phyloP scores from a whole-genome alignment of 1,140 invertebrate species.

The Metaphire vulgaris region DNA sequence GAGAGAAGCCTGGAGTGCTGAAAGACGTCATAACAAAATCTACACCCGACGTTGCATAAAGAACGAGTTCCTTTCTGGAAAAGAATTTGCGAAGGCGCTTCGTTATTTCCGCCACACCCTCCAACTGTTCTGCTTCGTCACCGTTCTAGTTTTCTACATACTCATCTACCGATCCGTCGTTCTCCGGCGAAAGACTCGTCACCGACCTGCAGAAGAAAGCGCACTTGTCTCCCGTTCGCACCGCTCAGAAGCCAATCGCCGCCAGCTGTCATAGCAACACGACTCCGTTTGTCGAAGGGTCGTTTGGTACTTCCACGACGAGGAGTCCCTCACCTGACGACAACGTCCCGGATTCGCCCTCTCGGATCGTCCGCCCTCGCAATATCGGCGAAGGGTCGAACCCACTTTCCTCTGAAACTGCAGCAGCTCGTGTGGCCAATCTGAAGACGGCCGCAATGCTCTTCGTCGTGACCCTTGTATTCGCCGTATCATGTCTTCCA shows the following conservation, averaged over 20 bases:
- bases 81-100: conserved; percentile 20
- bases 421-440: conserved; percentile 18
- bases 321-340: background rate
- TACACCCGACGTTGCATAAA: background rate
- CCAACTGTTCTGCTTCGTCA: conserved; percentile 28
- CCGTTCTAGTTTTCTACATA: conserved; percentile 30
- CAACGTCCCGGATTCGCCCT: background rate
- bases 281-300: too few relatives aligned
- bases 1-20: too few relatives aligned
- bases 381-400: background rate
- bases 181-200: conserved; percentile 5
- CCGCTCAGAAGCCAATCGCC: conserved; percentile 24
- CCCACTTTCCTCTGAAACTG: background rate
- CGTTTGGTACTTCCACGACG: too few relatives aligned
- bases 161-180: conserved; percentile 31
- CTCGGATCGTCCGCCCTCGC: too few relatives aligned
- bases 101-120: conserved; percentile 24
- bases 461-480: conserved; percentile 43
- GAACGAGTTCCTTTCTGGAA: conserved; percentile 22
- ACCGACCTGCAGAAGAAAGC: conserved; percentile 27
- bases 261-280: too few relatives aligned
- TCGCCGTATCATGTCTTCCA: conserved; percentile 44
- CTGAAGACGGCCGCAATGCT: conserved; percentile 26
- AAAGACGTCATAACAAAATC: too few relatives aligned
- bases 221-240: conserved; percentile 14